Conservation (phyloP, 2,888 invertebrate genomes). For the Lithosia quadra region DNA sequence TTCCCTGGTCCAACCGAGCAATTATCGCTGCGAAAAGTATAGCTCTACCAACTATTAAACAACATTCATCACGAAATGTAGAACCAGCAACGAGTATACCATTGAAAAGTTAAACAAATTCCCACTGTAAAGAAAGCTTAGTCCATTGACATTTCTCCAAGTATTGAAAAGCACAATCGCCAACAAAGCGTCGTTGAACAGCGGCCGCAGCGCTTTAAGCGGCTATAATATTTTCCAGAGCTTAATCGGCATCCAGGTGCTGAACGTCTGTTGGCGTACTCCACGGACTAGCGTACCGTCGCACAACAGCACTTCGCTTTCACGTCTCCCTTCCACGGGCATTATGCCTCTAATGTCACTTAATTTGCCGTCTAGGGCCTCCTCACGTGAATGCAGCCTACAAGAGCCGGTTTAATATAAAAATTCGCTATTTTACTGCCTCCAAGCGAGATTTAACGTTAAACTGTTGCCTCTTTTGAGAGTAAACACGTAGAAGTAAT, state of each 20-base stretch:
- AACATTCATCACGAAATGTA: background rate
- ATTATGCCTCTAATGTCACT: slow-evolving; percentile 86
- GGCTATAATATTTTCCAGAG: slow-evolving; percentile 55
- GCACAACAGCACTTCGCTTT: slow-evolving; percentile 78
- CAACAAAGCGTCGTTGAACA: slow-evolving; percentile 62
- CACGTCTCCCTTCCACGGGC: slow-evolving; percentile 77
- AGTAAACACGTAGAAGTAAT: slow-evolving; percentile 83
- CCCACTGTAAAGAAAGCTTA: slow-evolving; percentile 39
- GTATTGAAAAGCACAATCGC: slow-evolving; percentile 53
- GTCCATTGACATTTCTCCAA: slow-evolving; percentile 40
- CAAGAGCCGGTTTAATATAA: slow-evolving; percentile 83
- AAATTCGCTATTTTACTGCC: slow-evolving; percentile 79
- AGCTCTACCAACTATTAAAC: background rate
- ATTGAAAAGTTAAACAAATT: slow-evolving; percentile 38
- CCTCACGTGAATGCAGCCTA: slow-evolving; percentile 83
- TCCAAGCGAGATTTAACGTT: slow-evolving; percentile 74
- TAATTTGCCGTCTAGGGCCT: slow-evolving; percentile 85
- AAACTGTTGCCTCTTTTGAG: slow-evolving; percentile 83
- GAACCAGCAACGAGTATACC: slow-evolving; percentile 22
- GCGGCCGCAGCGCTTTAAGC: slow-evolving; percentile 51
- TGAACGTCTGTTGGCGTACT: slow-evolving; percentile 63
- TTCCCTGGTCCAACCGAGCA: too few species aligned
- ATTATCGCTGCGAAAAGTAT: background rate
- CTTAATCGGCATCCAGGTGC: slow-evolving; percentile 55
- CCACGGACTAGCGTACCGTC: slow-evolving; percentile 71